Evolutionary conservation across 2,888 invertebrate genomes (phyloP).

Genomic region (Hyppa rectilinea): DNA sequence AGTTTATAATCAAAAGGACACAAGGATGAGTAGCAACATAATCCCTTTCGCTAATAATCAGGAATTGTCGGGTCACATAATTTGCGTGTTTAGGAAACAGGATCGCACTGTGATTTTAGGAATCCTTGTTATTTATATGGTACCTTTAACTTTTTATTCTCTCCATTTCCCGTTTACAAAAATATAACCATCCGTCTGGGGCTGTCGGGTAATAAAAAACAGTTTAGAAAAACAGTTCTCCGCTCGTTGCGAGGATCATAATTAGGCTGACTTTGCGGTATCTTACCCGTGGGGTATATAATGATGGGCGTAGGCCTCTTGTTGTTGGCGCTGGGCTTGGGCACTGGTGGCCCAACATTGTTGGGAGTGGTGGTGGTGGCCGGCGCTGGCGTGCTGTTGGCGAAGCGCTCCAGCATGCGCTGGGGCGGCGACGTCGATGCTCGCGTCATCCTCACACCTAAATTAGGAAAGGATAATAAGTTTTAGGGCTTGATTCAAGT

Average conservation of each 20-base stretch:
- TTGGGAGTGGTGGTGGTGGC: conserved; percentile 73
- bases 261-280: neutral
- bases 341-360: conserved; percentile 73
- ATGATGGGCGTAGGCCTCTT: conserved; percentile 93
- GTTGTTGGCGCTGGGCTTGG: conserved; percentile 85
- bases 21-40: neutral
- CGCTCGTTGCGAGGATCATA: neutral
- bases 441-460: conserved; percentile 76
- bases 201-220: no score
- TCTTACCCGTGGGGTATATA: conserved; percentile 81
- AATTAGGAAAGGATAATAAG: neutral
- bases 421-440: conserved; percentile 75
- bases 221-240: no score
- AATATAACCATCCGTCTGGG: no score
- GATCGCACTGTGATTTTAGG: no score
- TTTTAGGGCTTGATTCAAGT: neutral
- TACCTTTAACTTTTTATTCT: neutral
- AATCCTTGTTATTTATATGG: neutral
- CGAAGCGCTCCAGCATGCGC: conserved; percentile 78
- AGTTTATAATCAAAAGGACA: neutral
- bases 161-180: neutral
- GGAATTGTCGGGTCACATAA: no score
- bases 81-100: neutral
- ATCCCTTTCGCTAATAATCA: neutral
- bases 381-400: conserved; percentile 71